A percentile compares a stretch with the other conserved stretches of the same genome.
Conservation (phyloP, 1,140 invertebrate species). For the Drosophila ficusphila region DNA sequence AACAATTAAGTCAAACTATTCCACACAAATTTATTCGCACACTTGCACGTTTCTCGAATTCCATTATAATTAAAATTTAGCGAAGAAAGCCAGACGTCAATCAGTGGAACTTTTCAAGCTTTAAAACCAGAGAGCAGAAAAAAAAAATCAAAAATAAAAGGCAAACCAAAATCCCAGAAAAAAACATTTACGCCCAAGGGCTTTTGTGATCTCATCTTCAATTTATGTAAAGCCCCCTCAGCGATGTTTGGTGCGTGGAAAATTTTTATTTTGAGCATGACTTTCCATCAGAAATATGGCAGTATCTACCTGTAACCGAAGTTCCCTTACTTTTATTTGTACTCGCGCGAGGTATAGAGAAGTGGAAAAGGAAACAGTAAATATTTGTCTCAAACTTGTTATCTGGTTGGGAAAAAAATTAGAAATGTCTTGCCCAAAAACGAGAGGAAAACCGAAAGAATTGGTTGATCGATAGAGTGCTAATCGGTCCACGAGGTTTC, state of each 20-base stretch:
- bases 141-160: neutral
- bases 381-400: constrained; percentile 34
- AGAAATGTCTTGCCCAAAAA: constrained; percentile 3
- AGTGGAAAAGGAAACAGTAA: constrained; percentile 18
- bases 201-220: constrained; percentile 48
- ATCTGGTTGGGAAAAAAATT: constrained; percentile 23
- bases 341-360: constrained; percentile 36
- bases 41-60: constrained; percentile 22
- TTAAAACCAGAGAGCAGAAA: neutral
- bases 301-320: constrained; percentile 46
- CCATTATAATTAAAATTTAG: constrained; percentile 42
- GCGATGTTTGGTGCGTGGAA: constrained; percentile 17
- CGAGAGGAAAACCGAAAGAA: constrained; percentile 1
- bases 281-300: constrained; percentile 21
- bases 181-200: constrained; percentile 23
- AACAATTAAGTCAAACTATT: constrained; percentile 51
- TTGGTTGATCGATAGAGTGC: constrained; percentile 23
- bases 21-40: neutral
- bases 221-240: constrained; percentile 14
- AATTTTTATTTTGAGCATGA: constrained; percentile 34
- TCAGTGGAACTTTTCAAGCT: constrained; percentile 38
- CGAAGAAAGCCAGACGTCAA: constrained; percentile 39
- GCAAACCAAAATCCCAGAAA: neutral
- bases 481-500: constrained; percentile 21
- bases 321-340: constrained; percentile 55